Conservation (phyloP, 2,113 vertebrate species). For the Ammospiza caudacuta region DNA sequence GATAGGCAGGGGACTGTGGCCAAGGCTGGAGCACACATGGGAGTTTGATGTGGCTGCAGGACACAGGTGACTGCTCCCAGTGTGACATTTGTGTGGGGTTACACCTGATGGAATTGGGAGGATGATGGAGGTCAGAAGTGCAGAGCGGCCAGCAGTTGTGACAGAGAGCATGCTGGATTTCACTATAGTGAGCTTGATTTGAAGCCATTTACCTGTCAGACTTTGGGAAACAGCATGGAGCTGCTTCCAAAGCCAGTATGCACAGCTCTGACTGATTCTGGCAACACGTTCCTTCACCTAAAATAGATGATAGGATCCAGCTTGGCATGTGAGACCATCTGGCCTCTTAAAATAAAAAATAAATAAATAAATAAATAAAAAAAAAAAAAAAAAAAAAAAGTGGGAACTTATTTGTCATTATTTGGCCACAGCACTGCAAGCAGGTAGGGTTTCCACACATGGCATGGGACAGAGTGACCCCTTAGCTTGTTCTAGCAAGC, state of each 20-base stretch:
- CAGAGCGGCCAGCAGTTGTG: not conserved
- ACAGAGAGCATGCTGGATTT: not conserved
- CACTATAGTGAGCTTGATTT: not conserved
- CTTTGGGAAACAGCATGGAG: not conserved
- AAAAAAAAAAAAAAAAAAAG: not conserved
- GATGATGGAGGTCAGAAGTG: not conserved
- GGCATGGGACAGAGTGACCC: not conserved
- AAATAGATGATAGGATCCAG: slow-evolving; percentile 5
- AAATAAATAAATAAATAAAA: too few species aligned
- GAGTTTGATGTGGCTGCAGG: not conserved
- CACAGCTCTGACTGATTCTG: not conserved
- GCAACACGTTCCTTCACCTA: not conserved
- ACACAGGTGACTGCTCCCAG: not conserved
- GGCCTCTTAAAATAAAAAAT: not conserved
- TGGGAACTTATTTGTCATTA: not conserved
- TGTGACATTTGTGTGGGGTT: not conserved
- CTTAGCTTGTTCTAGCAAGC: not conserved
- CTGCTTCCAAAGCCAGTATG: not conserved
- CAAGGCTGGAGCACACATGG: not conserved
- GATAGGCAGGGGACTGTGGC: not conserved
- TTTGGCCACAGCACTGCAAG: not conserved
- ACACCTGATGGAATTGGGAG: not conserved
- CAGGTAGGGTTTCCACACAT: not conserved
- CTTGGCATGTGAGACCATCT: not conserved
- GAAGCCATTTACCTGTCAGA: not conserved